Base-by-base conservation (phyloP, 2,113 vertebrate species). In the Bubo scandiacus region DNA sequence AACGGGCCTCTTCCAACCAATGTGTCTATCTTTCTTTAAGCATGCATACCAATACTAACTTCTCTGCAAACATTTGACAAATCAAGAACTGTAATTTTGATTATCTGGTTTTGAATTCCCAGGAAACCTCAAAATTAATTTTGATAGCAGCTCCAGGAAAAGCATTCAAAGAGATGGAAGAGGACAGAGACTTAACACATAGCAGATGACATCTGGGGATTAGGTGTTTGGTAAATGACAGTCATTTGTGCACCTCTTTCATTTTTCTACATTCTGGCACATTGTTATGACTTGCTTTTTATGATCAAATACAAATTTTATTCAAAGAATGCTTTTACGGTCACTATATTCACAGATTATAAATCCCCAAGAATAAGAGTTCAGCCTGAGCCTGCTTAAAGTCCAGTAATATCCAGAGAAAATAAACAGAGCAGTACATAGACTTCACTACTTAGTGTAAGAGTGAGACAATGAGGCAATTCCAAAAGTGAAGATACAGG, bases 351-450 rank as follows among this genome's bases (percentile, higher is more conserved):
- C n/a, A 87, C 13, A 75, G 40, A 63, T 36, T 34, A 25, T 30
- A 80, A 30, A 11, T 47, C 15, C 8, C 9, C 30, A 6, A 3
- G 47, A 93, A 55, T 29, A 77, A n/a, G 22, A 58, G 30, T 20
- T 86, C 66, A 62, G 26, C 49, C 27, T 80, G 23, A 88, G 66
- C 52, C 66, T 57, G 43, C 82, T 79, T 78, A 22, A 95, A 86
- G 58, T 73, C 63, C 51, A 90, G 32, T 54, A 81, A 81, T 32
- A 92, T 26, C 27, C 45, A 74, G 54, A 93, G 63, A 92, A 92
- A 88, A 94, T 73, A 96, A 95, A 93, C 71, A 94, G 75, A 93
- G 72, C 82, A 95, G 75, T 42, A 80, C 17, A 62, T 7, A 86
- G 49, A 49, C 27, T 61, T 72, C 30, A 92, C 79, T 70, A 77